A percentile compares a stretch with the other conserved stretches of the same genome.
Conservation (phyloP, 2,888 invertebrate species). For the Psylliodes chrysocephalus region DNA sequence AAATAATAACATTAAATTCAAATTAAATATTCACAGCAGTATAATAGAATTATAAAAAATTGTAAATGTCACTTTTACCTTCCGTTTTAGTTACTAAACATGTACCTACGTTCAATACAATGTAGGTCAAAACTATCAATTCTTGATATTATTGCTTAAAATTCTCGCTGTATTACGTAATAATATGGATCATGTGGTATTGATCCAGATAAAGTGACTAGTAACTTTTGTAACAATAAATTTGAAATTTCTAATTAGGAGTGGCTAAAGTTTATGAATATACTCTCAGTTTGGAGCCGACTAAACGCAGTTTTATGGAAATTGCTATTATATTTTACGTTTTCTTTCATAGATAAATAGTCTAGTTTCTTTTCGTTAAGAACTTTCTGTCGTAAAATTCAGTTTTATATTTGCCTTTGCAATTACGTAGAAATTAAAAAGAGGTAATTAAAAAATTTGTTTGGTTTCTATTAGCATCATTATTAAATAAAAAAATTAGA, state of each 20-base stretch:
- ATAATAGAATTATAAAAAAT: not conserved
- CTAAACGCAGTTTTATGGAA: slow-evolving; percentile 1
- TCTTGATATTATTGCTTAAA: slow-evolving; percentile 12
- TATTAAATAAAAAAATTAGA: no score
- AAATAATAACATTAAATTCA: no score
- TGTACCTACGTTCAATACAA: not conserved
- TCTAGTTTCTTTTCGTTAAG: not conserved
- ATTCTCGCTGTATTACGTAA: slow-evolving; percentile 6
- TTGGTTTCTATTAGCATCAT: no score
- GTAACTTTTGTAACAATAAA: slow-evolving; percentile 10
- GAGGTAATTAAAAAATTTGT: no score
- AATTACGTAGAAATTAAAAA: no score
- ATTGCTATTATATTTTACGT: not conserved
- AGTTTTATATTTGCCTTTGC: not conserved
- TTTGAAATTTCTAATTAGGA: slow-evolving; percentile 25
- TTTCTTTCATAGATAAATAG: not conserved
- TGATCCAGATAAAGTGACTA: slow-evolving; percentile 18
- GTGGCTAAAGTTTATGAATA: slow-evolving; percentile 9
- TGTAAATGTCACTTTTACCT: slow-evolving; percentile 6
- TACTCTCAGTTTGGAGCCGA: not conserved
- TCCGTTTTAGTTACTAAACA: slow-evolving; percentile 2
- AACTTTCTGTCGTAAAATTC: not conserved
- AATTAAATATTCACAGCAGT: no score
- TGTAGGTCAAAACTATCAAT: slow-evolving; percentile 21
- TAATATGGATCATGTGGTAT: slow-evolving; percentile 12